Conservation (phyloP, 2,113 vertebrate species). For the Rhinoptilus africanus region DNA sequence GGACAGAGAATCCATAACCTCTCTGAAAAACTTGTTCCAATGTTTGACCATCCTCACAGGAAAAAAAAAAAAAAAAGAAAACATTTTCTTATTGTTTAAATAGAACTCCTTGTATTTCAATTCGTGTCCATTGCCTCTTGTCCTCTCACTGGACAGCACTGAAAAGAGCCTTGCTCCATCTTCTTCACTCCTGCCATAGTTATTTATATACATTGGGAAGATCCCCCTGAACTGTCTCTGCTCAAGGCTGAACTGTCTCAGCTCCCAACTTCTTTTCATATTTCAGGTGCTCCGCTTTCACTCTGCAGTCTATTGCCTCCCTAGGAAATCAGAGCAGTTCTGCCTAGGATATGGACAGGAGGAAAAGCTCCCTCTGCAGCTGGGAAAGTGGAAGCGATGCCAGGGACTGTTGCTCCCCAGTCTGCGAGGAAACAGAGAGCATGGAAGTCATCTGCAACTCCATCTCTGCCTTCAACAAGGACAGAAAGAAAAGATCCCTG, state of each 20-base stretch:
- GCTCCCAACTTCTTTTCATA: background rate
- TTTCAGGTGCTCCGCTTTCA: background rate
- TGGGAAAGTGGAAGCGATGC: accelerated
- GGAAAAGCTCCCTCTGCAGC: background rate
- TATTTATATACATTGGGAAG: background rate
- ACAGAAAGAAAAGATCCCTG: background rate
- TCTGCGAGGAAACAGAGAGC: background rate
- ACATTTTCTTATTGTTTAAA: background rate
- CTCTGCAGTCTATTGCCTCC: background rate
- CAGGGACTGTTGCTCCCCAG: background rate
- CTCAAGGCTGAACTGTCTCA: background rate
- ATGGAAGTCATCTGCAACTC: background rate
- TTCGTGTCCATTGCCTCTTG: background rate
- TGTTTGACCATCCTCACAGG: background rate
- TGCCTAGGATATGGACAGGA: background rate
- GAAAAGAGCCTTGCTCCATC: background rate
- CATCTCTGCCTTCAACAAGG: background rate
- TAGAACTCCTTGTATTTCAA: background rate
- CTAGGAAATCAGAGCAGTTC: background rate
- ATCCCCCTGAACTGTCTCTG: background rate
- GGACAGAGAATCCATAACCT: background rate
- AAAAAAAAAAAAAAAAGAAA: background rate
- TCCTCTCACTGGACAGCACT: background rate
- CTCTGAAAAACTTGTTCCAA: background rate
- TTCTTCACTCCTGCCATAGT: background rate